Evolutionary conservation across 2,113 vertebrate genomes (phyloP), one percentile per base, ranked within the genome.

Genomic region (Zapus hudsonius): DNA sequence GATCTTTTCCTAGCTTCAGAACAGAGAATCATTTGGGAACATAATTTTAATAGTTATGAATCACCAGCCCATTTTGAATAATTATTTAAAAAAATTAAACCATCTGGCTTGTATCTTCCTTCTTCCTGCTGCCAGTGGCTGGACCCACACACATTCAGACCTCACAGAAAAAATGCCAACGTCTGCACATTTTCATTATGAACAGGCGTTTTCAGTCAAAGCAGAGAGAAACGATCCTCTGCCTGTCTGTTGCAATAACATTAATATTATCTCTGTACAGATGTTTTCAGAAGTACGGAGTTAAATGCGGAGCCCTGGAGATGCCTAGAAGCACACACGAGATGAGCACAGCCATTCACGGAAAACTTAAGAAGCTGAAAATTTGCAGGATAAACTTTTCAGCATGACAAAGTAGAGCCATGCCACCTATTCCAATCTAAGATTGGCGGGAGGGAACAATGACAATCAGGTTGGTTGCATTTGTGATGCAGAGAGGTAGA

Each of bases 231-330:
- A 94, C 64, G 91, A 91, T 80, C 76, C 76, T 93, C 89, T 93
- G 63, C 73, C 91, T 96, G 84, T 96, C 96, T 96, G 73, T 94
- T 69, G 93, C 91, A 97, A 90, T 95, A 95, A 93, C 89, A 75
- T 95, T 96, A 96, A 89, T 94, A 88, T 97, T 88, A 94, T 64
- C 93, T 80, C 89, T 81, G 74, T 93, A 93, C 87, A 81, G 90
- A 59, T 84, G 78, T 87, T 93, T 91, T 95, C 66, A 96, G 95
- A 96, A 91, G 94, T 93, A n/a, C 0, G 16, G 29, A 92, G 91
- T 93, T 96, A 95, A 96, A 96, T 95, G 87, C 84, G 86, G 91
- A 95, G 91, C 95, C 89, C 97, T 84, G 94, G 94, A 95, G 95
- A 97, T 95, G 91, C 94, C 94, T 84, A 29, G 96, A 63, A 97